Evolutionary conservation across 2,797 vertebrate species (phyloP), one percentile per base, ranked within the genome.

Genomic region (Ispidina picta): DNA sequence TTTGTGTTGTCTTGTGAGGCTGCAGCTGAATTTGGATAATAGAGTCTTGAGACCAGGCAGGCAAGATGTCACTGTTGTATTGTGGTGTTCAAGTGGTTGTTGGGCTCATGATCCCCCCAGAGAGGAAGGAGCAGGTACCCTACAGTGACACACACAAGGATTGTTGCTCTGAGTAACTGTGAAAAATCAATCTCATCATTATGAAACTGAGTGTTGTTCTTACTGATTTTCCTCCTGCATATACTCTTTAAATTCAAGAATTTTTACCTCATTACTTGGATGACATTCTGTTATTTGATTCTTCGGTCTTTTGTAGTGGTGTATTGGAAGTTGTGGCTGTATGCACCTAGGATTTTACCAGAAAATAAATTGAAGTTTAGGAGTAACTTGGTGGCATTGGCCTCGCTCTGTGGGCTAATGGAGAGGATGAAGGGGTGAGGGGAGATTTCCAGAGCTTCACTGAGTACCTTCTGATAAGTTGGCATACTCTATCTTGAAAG

Each of bases 1-100:
- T 6, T 6, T 14, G 21, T 1, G 1, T 39, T 55, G 29, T 72
- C n/a, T n/a, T n/a, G 41, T 26, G n/a, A 76, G 49, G 39, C 26
- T 28, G 54, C 12, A 16, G 31, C 22, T 48, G 58, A 33, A 60
- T 65, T 23, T 60, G 76, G 26, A 1, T 21, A 8, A 49, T 10
- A 13, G 6, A 0, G 2, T 18, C 29, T 25, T 70, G 52, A 29
- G 70, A 64, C 17, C 8, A 28, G 52, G 58, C 31, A 26, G 51
- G 69, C 31, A 39, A 58, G 74, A 46, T 22, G 31, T 56, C 56
- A 64, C 8, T 39, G 37, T 14, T 64, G 37, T 39, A 2, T 49
- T 3, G 0, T 28, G 35, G 9, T 44, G 15, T 3, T 37, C 2
- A 5, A 17, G 35, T 5, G 48, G 49, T 66, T 4, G 0, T 12